Conservation (phyloP, 2,113 vertebrate genomes). For the Alexandromys fortis region DNA sequence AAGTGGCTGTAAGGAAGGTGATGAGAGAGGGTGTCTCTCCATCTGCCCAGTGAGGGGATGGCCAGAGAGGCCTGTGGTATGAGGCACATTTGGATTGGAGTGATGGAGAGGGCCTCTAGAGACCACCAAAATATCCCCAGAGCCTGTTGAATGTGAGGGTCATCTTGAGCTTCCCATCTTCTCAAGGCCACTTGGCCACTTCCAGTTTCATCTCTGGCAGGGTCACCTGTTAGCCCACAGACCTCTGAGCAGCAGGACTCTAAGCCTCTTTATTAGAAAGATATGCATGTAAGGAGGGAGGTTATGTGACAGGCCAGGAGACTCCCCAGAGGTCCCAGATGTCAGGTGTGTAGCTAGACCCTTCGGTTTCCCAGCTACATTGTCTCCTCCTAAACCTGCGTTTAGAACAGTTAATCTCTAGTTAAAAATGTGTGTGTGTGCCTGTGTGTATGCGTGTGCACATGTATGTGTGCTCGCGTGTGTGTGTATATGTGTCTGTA, state of each 20-base stretch:
- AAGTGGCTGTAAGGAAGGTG: neutral
- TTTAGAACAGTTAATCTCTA: neutral
- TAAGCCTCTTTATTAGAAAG: fast-evolving
- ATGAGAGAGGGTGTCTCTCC: neutral
- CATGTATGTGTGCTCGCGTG: too few species aligned
- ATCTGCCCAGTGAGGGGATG: fast-evolving
- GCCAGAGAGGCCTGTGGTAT: fast-evolving
- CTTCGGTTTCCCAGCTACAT: neutral
- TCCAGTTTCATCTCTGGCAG: neutral
- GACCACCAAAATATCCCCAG: neutral
- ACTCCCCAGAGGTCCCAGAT: neutral
- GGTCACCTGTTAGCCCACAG: fast-evolving
- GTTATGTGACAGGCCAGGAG: fast-evolving
- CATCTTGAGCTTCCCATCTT: neutral
- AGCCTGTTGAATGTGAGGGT: neutral
- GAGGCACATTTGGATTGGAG: neutral
- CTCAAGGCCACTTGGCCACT: neutral
- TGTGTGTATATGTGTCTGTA: neutral
- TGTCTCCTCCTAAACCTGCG: neutral
- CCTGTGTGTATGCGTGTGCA: too few species aligned
- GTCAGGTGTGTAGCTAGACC: neutral
- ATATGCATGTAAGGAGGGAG: fast-evolving
- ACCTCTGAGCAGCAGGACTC: neutral
- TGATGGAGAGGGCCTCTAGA: too few species aligned
- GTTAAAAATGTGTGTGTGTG: neutral